These are phyloP conservation scores for Drosophila auraria DNA, from an alignment of 1,140 invertebrate genomes.

Conservation along the genomic window DNA sequence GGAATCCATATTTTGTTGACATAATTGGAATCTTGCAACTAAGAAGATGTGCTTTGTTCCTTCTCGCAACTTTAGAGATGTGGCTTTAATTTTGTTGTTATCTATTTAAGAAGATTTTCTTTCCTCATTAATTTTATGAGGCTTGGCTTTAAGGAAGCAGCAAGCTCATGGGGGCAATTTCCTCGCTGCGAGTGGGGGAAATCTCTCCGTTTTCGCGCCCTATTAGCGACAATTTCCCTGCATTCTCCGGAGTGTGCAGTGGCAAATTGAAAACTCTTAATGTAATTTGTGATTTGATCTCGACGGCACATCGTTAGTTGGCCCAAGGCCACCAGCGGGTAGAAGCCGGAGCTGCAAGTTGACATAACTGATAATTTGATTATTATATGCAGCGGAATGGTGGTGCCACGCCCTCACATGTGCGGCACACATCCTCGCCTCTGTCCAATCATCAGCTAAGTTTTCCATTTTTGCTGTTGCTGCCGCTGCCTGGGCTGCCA, in stretches of 20 bases:
- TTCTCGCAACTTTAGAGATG: background rate
- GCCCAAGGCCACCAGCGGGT: background rate
- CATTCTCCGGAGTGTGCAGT: conserved; percentile 2
- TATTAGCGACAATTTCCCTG: conserved; percentile 4
- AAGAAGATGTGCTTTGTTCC: background rate
- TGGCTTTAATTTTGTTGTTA: background rate
- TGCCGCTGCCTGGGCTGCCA: conserved; percentile 27
- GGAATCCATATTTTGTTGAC: background rate
- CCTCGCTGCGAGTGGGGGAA: background rate
- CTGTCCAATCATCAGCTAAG: conserved; percentile 29
- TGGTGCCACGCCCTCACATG: background rate
- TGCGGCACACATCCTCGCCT: background rate
- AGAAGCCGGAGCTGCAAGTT: conserved; percentile 39
- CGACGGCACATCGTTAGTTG: conserved; percentile 38
- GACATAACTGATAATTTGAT: conserved; percentile 73
- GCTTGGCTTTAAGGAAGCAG: background rate
- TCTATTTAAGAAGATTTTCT: too few relatives aligned
- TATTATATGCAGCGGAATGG: conserved; percentile 40
- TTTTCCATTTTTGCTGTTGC: conserved; percentile 28
- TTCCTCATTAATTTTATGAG: too few relatives aligned
- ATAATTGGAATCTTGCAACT: background rate
- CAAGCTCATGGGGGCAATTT: background rate
- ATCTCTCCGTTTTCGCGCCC: conserved; percentile 3
- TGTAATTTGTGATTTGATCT: conserved; percentile 62
- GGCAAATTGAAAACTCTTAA: conserved; percentile 70